Base-by-base conservation (phyloP, 2,888 invertebrate species). In the Lycocerus yunnanus region DNA sequence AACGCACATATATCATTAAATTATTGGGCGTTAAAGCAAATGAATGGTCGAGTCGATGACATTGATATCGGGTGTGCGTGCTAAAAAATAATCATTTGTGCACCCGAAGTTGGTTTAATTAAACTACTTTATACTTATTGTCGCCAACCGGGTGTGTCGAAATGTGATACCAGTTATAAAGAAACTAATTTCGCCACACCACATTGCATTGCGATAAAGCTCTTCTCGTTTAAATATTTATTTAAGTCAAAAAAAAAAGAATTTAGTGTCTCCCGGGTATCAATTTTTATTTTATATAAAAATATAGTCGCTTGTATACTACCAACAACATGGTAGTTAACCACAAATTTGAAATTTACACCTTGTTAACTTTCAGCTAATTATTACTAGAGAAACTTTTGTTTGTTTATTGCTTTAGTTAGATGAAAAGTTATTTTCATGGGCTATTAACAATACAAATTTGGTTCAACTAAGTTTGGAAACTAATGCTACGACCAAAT, bases 111-210 rank as follows among this genome's bases (percentile, higher is more conserved):
- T 68, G 73, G 71, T 77, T 78, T 77, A 79, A 77, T 78, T 78
- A 80, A 77, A 66, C 72, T 70, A 79, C 76, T 79, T 81, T 80
- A 80, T 80, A 80, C 78, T 76, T 69, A 80, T 76, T 79, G 80
- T 80, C 81, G 78, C 79, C 79, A 73, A 72, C 65, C 72, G 78
- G 78, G 80, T 76, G 79, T 80, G 79, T 78, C 73, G 69, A 72
- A 77, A 78, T 77, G 79, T 78, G 81, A 81, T 81, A 81, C 78
- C 79, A 76, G 78, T 78, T 80, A 80, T 76, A 43, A 80, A 81
- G 80, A 81, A 80, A 79, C 78, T 80, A 80, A 81, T 80, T 79
- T 77, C 71, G 15, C n/a, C 43, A 43, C 43, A n/a, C 20, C 43
- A 43, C 43, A n/a, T n/a, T 13, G n/a, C 43, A 43, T 43, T 43